Conservation (phyloP, 2,113 vertebrate species). For the Osmerus eperlanus region DNA sequence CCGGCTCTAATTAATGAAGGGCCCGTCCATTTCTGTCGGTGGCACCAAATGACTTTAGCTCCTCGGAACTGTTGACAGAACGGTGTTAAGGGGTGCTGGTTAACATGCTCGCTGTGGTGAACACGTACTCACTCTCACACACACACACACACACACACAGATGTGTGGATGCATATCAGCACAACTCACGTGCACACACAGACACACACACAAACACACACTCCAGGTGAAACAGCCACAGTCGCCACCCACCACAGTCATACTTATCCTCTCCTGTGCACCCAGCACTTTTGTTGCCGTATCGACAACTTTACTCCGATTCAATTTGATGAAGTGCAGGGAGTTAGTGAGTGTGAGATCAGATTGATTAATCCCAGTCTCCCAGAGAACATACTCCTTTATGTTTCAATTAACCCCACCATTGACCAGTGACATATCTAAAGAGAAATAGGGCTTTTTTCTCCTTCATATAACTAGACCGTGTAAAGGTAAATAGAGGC, state of each 20-base stretch:
- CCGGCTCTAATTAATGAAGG: constrained; percentile 43
- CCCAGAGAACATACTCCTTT: constrained; percentile 32
- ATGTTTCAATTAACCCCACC: constrained; percentile 50
- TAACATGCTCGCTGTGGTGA: neutral
- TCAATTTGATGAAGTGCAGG: constrained; percentile 28
- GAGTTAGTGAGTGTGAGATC: constrained; percentile 14
- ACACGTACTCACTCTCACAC: neutral
- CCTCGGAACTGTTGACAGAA: neutral
- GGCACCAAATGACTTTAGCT: neutral
- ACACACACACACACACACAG: constrained; percentile 29
- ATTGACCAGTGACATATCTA: constrained; percentile 41
- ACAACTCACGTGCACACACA: too few relatives aligned
- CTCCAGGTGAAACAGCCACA: neutral
- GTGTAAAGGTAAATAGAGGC: constrained; percentile 32
- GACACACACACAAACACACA: constrained; percentile 29
- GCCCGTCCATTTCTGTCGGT: neutral
- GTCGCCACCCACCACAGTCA: neutral
- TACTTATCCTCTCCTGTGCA: neutral
- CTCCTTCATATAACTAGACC: neutral
- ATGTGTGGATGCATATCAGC: too few relatives aligned
- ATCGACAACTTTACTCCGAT: constrained; percentile 22
- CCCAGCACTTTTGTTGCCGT: constrained; percentile 11
- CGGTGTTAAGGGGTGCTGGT: neutral
- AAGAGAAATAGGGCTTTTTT: constrained; percentile 15
- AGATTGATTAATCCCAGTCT: constrained; percentile 24